A percentile compares a stretch with the other conserved stretches of the same genome.
Evolutionary conservation across 2,888 invertebrate species (phyloP).

Genomic region (Oligia strigilis): DNA sequence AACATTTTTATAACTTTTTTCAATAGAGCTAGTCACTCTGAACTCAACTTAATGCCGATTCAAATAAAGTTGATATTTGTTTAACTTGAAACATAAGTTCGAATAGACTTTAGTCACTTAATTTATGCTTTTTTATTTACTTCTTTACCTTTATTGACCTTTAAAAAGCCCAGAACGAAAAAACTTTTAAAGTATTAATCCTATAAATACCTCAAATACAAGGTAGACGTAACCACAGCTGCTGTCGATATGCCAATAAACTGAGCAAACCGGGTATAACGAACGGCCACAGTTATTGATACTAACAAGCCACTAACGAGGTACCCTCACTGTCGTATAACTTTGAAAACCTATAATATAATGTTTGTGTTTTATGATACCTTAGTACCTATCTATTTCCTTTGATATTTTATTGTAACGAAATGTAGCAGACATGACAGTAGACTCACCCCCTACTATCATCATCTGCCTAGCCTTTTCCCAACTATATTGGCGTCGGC

Average conservation of each 20-base stretch:
- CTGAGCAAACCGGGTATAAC: constrained; percentile 9
- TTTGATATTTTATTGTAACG: constrained; percentile 30
- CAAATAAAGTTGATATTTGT: too few relatives aligned
- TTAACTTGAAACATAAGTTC: too few relatives aligned
- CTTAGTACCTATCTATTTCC: constrained; percentile 7
- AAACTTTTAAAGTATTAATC: neutral
- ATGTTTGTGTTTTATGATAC: constrained; percentile 24
- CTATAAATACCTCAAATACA: constrained; percentile 6
- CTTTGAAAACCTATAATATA: constrained; percentile 18
- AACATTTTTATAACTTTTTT: too few relatives aligned
- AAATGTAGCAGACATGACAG: neutral
- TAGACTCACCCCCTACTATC: neutral
- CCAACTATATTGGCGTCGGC: neutral
- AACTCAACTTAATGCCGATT: too few relatives aligned
- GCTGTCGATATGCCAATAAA: constrained; percentile 21
- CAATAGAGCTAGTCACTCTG: too few relatives aligned
- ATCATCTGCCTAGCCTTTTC: too few relatives aligned
- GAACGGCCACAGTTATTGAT: constrained; percentile 36
- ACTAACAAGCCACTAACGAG: constrained; percentile 62
- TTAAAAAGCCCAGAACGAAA: neutral
- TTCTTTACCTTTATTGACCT: neutral
- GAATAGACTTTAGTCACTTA: neutral
- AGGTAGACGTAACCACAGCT: neutral
- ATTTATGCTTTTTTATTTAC: neutral
- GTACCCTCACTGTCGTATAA: neutral